These are phyloP conservation scores for Piezodorus guildinii DNA, from an alignment of 1,140 invertebrate species.

Conservation along the genomic window DNA sequence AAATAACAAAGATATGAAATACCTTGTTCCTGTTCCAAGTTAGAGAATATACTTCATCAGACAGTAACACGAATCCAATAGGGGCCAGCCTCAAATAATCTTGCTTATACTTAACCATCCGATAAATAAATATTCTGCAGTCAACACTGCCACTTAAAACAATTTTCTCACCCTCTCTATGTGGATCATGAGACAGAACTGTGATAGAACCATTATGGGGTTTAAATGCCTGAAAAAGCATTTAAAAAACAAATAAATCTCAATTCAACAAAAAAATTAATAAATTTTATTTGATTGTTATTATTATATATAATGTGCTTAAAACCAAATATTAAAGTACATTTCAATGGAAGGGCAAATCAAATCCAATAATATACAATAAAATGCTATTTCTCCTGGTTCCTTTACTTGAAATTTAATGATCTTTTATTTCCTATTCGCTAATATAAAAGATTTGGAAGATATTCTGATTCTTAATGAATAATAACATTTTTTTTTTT, in stretches of 20 bases:
- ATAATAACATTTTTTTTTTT: no score
- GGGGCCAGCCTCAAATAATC: conserved; percentile 36
- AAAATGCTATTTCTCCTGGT: no score
- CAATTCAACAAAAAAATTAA: background rate
- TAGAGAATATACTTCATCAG: conserved; percentile 46
- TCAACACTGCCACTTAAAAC: conserved; percentile 52
- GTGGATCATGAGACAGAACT: conserved; percentile 43
- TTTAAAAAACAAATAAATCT: background rate
- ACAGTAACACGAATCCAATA: conserved; percentile 50
- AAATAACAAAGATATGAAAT: background rate
- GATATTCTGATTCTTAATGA: no score
- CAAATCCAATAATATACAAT: no score
- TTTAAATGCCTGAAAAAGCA: conserved; percentile 43
- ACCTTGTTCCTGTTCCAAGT: conserved; percentile 41
- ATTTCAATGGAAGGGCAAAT: no score
- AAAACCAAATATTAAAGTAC: no score
- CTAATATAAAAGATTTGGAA: no score
- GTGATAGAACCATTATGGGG: conserved; percentile 50
- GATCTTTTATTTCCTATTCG: no score
- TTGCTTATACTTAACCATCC: conserved; percentile 31
- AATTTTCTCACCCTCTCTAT: conserved; percentile 34
- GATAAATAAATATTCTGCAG: conserved; percentile 52
- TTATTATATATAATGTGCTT: no score
- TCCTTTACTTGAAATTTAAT: no score
- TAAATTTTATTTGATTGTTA: no score